Base-by-base conservation (phyloP, 1,140 invertebrate genomes). In the Neodiprion lecontei region DNA sequence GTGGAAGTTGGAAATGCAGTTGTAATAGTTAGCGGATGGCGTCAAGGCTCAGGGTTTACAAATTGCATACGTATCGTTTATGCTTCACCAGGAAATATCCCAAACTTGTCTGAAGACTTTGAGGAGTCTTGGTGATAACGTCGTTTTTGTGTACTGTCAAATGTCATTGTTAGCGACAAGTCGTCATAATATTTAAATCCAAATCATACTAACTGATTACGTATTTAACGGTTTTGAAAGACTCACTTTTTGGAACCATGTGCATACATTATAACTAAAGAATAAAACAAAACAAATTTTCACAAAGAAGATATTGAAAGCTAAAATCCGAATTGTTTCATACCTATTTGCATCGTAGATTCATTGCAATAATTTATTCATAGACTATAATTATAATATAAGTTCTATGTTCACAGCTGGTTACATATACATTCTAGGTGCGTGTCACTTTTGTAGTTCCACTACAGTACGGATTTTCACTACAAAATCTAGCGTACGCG, bases 11-110 rank as follows among this genome's bases (percentile, higher is more conserved):
- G 93, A 2, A 94, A 95, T 78, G 88, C 92, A 1, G 79, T 96
- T 1, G 90, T 96, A 28, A 84, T 96, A 17, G 90, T 96, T 11
- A 95, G 92, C 48, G 94, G 94, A 2, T 95, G 94, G 94, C 90
- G 91, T 77, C 90, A 92, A 80, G 94, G 94, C 5, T 88, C 92
- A 40, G 94, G 94, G 9, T 93, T 90, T 78, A 95, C 95, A n/a
- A 96, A 96, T 80, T 95, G 94, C 12, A 90, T 96, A 85, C 89
- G 94, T 72, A 90, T 96, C 61, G 86, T 94, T 79, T 92, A 91
- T 77, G 91, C 85, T 9, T 77, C 83, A 75, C 79, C 82, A 70
- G 71, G 79, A 77, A 71, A 75, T 71, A 72, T 74, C 47, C 74
- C 72, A n/a, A 79, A 75, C 23, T 47, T 10, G 11, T 21, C 23